Percentiles rank a stretch among this genome's conserved stretches.
Conservation (phyloP, 1,140 invertebrate genomes). For the Achatina immaculata region DNA sequence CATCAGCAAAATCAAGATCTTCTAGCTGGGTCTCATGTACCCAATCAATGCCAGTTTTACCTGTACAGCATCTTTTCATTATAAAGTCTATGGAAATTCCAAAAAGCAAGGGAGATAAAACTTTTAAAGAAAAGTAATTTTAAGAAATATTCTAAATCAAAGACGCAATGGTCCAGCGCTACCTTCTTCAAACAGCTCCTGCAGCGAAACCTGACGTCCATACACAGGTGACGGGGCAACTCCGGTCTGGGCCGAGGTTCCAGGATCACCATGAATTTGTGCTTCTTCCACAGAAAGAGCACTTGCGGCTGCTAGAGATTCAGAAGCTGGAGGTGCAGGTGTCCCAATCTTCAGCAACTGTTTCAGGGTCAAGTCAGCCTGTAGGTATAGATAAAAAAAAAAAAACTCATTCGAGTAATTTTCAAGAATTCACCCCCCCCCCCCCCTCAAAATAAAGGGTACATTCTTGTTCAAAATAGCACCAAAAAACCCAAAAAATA, state of each 20-base stretch:
- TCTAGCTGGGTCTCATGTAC: too few relatives aligned
- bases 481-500: too few relatives aligned
- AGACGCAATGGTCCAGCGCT: too few relatives aligned
- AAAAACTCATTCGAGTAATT: not conserved
- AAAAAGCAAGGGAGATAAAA: too few relatives aligned
- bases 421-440: too few relatives aligned
- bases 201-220: slow-evolving; percentile 61
- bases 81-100: too few relatives aligned
- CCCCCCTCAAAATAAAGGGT: too few relatives aligned
- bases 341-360: slow-evolving; percentile 56
- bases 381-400: not conserved
- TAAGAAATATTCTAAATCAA: not conserved
- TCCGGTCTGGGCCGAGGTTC: not conserved
- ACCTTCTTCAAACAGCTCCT: slow-evolving; percentile 66
- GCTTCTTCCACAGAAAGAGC: not conserved
- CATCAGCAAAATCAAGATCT: too few relatives aligned
- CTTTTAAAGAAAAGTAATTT: too few relatives aligned
- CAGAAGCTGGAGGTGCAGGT: not conserved
- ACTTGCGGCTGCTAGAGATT: not conserved
- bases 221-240: slow-evolving; percentile 38
- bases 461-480: too few relatives aligned
- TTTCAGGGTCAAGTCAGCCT: slow-evolving; percentile 48
- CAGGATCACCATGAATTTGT: not conserved
- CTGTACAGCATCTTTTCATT: too few relatives aligned
- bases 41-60: too few relatives aligned